Evolutionary conservation across 23 tunicate genomes (phyloP), one percentile per base, ranked within the genome.

Genomic region (Trididemnum miniatum): DNA sequence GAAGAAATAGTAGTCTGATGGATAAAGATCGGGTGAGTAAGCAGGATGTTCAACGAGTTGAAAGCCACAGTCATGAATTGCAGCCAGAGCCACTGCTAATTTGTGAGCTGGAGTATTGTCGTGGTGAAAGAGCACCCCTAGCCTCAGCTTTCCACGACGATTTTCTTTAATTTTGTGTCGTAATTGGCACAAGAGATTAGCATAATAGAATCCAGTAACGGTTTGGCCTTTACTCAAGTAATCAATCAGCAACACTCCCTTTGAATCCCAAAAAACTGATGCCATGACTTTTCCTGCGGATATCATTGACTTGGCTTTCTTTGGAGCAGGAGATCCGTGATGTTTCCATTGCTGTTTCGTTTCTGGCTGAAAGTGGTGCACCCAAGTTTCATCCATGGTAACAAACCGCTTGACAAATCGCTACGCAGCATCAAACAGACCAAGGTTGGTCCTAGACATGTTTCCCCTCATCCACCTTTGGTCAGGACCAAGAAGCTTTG

Each of bases 51-150:
- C 9, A 24, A 74, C 62, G 38, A 49, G 59, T 40, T 74, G 59
- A 28, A 37, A 74, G n/a, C 59, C 59, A 24, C 79, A 74, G 38
- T 74, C 79, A 39, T 74, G 59, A 74, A 74, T 74, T 74, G 79
- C 38, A 36, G 79, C 79, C 79, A 74, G 37, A 59, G 79, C 59
- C 37, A 74, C 79, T 59, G 26, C 33, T 24, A 25, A 74, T 59
- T 59, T 74, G 79, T 74, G 59, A 40, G 79, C 79, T 40, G 79
- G 79, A 20, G 79, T 59, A 74, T 74, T 74, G 79, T 74, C 79
- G 2, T 74, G 59, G 79, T 74, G 79, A 29, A 74, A 74, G 79
- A 74, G 79, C 27, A 74, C 28, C n/a, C 34, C 79, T 49, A 7
- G 37, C 15, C 59, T 39, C 31, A 74, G 79, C 79, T n/a, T 74